phyloP scores from a whole-genome alignment of 30 jellyfish, hydroid and myxozoan species.

The Mastigias papua region DNA sequence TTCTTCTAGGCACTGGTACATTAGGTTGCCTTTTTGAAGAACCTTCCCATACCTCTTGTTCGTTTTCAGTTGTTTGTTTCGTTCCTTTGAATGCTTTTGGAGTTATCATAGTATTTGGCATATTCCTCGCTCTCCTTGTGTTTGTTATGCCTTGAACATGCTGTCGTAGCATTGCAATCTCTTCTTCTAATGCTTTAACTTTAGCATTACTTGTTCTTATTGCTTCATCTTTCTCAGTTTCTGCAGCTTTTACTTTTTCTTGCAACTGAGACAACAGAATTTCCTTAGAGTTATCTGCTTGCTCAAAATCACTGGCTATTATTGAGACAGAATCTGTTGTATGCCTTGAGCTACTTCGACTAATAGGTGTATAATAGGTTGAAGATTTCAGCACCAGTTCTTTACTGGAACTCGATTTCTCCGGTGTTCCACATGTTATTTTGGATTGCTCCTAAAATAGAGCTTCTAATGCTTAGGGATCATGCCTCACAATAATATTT shows the following conservation, averaged over 20 bases:
- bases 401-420: constrained; percentile 12
- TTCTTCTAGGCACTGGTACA: background rate
- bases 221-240: constrained; percentile 26
- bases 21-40: background rate
- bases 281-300: background rate
- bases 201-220: constrained; percentile 21
- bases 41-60: background rate
- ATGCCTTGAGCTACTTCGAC: constrained; percentile 2
- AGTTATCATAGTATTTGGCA: constrained; percentile 37
- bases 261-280: background rate
- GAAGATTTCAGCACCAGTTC: background rate
- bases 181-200: constrained; percentile 40
- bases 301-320: background rate
- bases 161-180: constrained; percentile 46
- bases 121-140: background rate
- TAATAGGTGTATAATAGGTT: constrained; percentile 5
- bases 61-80: background rate
- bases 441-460: constrained; percentile 13
- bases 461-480: no score
- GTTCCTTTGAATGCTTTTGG: constrained; percentile 4
- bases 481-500: no score
- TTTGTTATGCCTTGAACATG: constrained; percentile 29
- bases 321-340: background rate
- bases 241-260: background rate
- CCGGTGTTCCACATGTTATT: constrained; percentile 6